Conservation (phyloP, 2,113 vertebrate genomes). For the Mugil cephalus region DNA sequence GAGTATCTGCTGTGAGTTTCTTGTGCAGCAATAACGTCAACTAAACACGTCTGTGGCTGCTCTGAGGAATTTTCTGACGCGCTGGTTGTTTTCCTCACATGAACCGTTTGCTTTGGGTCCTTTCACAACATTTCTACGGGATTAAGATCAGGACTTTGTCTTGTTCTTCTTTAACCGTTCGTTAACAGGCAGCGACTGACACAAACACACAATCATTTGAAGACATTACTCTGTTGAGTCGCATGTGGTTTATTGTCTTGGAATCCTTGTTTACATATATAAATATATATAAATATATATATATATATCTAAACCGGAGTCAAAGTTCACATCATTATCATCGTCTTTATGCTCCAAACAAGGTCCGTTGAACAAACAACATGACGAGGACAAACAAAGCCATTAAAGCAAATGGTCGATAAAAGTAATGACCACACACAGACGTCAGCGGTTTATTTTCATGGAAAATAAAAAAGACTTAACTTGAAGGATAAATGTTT, state of each 20-base stretch:
- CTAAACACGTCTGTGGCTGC: no score
- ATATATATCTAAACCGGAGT: conserved; percentile 32
- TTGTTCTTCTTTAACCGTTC: no score
- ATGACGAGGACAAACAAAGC: conserved; percentile 45
- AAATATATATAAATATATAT: not conserved
- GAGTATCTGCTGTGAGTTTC: no score
- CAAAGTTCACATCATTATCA: conserved; percentile 65
- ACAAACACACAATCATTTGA: conserved; percentile 60
- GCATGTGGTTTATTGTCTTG: conserved; percentile 27
- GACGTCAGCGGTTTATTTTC: not conserved
- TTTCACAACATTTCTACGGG: no score
- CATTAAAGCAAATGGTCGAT: conserved; percentile 58
- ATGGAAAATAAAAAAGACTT: no score
- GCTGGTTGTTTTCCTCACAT: no score
- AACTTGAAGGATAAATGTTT: not conserved
- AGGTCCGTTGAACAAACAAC: conserved; percentile 63
- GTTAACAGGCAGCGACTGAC: not conserved
- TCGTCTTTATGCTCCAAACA: conserved; percentile 30
- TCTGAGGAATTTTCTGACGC: no score
- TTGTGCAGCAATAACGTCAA: no score
- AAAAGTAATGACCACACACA: not conserved
- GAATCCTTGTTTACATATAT: conserved; percentile 37
- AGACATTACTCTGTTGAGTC: conserved; percentile 32
- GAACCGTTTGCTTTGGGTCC: no score
- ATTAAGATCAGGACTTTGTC: no score